Percentiles rank a stretch among this genome's conserved stretches.
Evolutionary conservation across 2,113 vertebrate genomes (phyloP).

Genomic region (Vulpes lagopus): DNA sequence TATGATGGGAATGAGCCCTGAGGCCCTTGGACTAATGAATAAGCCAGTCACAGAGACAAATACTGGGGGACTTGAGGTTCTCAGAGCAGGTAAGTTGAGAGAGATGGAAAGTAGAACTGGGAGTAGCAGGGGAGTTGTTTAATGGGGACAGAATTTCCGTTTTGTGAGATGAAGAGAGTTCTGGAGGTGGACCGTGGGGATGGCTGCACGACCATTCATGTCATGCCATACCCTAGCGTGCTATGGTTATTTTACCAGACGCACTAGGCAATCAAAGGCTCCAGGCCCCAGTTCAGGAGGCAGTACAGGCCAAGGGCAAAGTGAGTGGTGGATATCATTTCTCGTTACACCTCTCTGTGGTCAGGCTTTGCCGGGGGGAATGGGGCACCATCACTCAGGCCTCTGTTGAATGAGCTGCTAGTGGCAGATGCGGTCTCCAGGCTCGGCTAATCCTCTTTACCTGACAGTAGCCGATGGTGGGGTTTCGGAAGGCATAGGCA

Average conservation of each 20-base stretch:
- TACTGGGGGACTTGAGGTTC: not conserved
- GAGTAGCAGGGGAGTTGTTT: not conserved
- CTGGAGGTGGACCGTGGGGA: not conserved
- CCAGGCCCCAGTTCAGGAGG: not conserved
- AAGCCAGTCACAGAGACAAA: not conserved
- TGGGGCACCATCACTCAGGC: fast-evolving
- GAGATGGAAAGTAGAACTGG: not conserved
- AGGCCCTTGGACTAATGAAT: not conserved
- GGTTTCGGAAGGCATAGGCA: constrained; percentile 97
- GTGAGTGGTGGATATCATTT: not conserved
- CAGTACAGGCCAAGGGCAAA: not conserved
- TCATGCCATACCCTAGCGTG: no score
- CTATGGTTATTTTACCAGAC: not conserved
- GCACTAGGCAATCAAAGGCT: not conserved
- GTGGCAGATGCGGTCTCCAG: not conserved
- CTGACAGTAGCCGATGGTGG: constrained; percentile 98
- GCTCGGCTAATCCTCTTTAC: constrained; percentile 79
- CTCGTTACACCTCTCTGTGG: not conserved
- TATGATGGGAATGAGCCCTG: not conserved
- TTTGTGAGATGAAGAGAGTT: not conserved
- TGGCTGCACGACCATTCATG: not conserved
- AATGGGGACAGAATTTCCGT: no score
- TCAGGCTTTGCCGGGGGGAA: not conserved
- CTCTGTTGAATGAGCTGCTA: not conserved
- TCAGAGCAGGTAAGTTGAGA: no score